Evolutionary conservation across 2,888 invertebrate genomes (phyloP).

Genomic region (Agrypnus murinus): DNA sequence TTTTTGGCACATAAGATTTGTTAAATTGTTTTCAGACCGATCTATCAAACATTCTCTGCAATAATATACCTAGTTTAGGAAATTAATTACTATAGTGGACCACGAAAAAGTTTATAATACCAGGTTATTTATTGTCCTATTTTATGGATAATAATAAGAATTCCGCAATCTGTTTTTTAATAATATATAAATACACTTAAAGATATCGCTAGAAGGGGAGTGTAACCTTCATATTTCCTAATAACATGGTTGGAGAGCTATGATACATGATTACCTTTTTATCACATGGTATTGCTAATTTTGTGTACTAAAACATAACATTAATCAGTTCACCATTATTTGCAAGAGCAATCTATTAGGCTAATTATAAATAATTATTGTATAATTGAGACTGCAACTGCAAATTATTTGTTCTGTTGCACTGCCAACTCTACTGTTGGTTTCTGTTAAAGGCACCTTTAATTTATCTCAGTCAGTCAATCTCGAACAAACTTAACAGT

Average conservation of each 20-base stretch:
- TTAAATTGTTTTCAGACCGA: too few species aligned
- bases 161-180: too few species aligned
- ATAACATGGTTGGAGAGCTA: constrained; percentile 8
- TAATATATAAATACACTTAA: too few species aligned
- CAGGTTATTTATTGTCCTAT: too few species aligned
- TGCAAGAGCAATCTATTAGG: constrained; percentile 51
- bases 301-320: constrained; percentile 39
- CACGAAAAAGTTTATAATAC: too few species aligned
- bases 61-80: too few species aligned
- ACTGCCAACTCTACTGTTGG: constrained; percentile 1
- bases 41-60: too few species aligned
- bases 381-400: constrained; percentile 48
- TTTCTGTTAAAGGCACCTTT: not conserved
- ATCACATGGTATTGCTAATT: constrained; percentile 35
- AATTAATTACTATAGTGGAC: too few species aligned
- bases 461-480: constrained; percentile 26
- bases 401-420: constrained; percentile 30
- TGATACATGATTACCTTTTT: constrained; percentile 41
- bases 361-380: constrained; percentile 52
- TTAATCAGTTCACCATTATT: constrained; percentile 43
- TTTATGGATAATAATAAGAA: too few species aligned
- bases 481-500: constrained; percentile 6
- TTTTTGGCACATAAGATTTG: too few species aligned
- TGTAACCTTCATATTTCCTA: constrained; percentile 31
- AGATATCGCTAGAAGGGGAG: not conserved